These are phyloP conservation scores for Labeo calbasu DNA, from an alignment of 2,797 vertebrate species.

Conservation along the genomic window DNA sequence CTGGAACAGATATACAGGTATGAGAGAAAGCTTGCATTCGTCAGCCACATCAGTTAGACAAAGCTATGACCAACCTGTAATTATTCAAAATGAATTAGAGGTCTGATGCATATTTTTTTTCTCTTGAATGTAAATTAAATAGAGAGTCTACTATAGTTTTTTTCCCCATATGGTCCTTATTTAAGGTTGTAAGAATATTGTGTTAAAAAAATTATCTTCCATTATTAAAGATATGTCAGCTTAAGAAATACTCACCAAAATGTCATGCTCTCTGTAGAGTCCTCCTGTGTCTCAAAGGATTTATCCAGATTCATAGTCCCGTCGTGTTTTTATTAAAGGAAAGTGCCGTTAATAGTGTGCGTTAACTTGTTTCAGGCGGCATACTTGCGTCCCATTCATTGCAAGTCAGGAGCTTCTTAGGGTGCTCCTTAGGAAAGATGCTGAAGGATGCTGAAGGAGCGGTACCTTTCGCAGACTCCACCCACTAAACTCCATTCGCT, in stretches of 20 bases:
- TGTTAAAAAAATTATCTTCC: neutral
- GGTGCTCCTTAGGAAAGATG: conserved; percentile 68
- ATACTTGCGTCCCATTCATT: conserved; percentile 64
- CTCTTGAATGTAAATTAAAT: neutral
- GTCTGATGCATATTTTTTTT: neutral
- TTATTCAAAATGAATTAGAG: neutral
- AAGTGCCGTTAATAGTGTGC: conserved; percentile 7
- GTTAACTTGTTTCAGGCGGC: conserved; percentile 56
- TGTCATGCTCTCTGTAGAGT: conserved; percentile 27
- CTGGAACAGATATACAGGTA: conserved; percentile 52
- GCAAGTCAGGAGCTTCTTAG: conserved; percentile 60
- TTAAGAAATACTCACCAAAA: conserved; percentile 68
- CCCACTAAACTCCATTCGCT: conserved; percentile 76
- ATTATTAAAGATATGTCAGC: neutral
- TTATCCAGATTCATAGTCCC: conserved; percentile 51
- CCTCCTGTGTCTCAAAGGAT: conserved; percentile 53
- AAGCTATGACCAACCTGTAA: neutral
- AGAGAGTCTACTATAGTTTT: neutral
- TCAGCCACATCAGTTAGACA: neutral
- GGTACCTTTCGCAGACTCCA: conserved; percentile 75
- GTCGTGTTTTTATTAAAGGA: conserved; percentile 18
- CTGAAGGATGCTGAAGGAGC: conserved; percentile 60
- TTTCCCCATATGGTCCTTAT: neutral
- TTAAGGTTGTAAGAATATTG: neutral
- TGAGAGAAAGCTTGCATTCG: neutral